Percentiles rank a stretch among this genome's conserved stretches.
phyloP scores from a whole-genome alignment of 2,797 vertebrate genomes.

The Acanthurus leucopareius region DNA sequence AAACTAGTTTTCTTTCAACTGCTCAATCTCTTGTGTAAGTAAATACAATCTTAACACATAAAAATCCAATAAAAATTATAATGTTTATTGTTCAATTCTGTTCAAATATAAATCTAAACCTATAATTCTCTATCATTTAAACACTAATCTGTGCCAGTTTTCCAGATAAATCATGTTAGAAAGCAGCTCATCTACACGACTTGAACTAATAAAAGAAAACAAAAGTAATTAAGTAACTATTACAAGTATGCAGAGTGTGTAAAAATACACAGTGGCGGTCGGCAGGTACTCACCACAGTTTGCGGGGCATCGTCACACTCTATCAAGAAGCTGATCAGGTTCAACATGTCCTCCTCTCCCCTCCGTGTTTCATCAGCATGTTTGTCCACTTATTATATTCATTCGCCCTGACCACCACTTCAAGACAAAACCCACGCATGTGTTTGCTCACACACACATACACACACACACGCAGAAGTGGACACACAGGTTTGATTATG shows the following conservation, averaged over 20 bases:
- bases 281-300: constrained; percentile 77
- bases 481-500: constrained; percentile 76
- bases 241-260: not conserved
- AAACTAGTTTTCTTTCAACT: not conserved
- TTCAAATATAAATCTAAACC: no score
- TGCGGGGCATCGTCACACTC: constrained; percentile 76
- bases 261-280: not conserved
- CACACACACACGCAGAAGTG: constrained; percentile 10
- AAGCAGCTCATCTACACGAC: no score
- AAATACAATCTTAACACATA: not conserved
- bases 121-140: no score
- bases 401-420: constrained; percentile 74
- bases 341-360: constrained; percentile 31
- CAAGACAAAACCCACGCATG: constrained; percentile 73
- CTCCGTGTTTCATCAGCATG: constrained; percentile 31
- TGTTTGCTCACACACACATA: constrained; percentile 48
- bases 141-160: no score
- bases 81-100: no score
- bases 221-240: no score
- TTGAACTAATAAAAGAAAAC: no score
- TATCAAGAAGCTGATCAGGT: constrained; percentile 47
- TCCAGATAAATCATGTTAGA: no score
- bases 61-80: not conserved
- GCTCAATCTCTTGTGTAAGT: no score
- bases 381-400: constrained; percentile 68